Evolutionary conservation across 2,888 invertebrate species (phyloP).

Genomic region (Acholoe squamosa): DNA sequence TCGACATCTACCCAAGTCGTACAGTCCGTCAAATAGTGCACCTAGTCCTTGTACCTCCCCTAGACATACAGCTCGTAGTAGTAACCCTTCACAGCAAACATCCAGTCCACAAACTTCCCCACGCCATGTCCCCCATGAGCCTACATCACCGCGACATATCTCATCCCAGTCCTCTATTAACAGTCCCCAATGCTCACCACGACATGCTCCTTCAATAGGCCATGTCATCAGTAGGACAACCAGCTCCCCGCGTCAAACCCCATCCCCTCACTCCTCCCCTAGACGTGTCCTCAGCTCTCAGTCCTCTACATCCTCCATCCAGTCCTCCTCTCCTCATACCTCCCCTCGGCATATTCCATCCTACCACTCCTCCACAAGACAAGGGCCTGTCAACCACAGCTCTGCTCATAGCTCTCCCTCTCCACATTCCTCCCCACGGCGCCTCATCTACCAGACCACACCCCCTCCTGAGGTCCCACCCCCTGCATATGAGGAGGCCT

Average conservation of each 20-base stretch:
- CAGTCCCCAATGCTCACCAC: constrained; percentile 9
- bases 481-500: constrained; percentile 88
- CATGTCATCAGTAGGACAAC: not conserved
- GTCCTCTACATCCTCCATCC: constrained; percentile 39
- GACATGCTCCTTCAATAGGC: not conserved
- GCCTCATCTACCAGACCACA: not conserved
- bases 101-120: constrained; percentile 8
- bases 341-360: constrained; percentile 25
- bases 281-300: constrained; percentile 55
- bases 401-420: constrained; percentile 48
- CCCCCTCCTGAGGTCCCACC: constrained; percentile 77
- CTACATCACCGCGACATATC: not conserved
- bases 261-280: constrained; percentile 54
- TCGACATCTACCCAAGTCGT: not conserved
- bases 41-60: not conserved
- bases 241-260: constrained; percentile 37
- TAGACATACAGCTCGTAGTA: not conserved
- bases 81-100: not conserved
- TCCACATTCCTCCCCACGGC: constrained; percentile 30
- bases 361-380: not conserved
- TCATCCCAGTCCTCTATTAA: not conserved
- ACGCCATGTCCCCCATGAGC: not conserved
- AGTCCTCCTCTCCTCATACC: constrained; percentile 29
- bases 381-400: not conserved
- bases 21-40: not conserved